These are phyloP conservation scores for Gracilinanus agilis DNA, from an alignment of 2,113 vertebrate species.

Conservation along the genomic window DNA sequence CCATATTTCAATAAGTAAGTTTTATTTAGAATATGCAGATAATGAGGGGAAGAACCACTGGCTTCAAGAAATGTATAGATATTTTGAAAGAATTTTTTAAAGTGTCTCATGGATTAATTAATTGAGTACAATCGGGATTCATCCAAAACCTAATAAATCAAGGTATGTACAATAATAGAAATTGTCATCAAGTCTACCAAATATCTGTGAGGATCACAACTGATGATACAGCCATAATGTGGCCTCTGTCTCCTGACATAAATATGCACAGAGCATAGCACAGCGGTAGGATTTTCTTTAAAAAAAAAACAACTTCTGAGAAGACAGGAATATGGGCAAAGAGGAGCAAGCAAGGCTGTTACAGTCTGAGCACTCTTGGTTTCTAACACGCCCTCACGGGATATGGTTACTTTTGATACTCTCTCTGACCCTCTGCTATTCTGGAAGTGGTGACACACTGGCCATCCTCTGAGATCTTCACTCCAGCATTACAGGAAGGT, in stretches of 20 bases:
- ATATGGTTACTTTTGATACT: background rate
- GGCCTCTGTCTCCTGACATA: background rate
- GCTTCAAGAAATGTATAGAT: background rate
- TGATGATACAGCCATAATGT: background rate
- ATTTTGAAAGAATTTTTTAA: background rate
- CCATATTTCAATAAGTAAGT: slow-evolving; percentile 9
- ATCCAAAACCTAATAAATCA: background rate
- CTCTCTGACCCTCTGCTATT: background rate
- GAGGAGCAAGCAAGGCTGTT: background rate
- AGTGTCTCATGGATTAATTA: background rate
- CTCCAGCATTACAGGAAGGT: background rate
- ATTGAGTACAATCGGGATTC: background rate
- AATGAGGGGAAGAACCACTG: background rate
- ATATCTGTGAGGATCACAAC: background rate
- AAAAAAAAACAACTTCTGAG: too few species aligned
- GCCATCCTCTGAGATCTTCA: background rate
- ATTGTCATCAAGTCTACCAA: slow-evolving; percentile 20
- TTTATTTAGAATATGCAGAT: background rate
- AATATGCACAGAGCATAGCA: background rate
- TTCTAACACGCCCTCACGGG: background rate
- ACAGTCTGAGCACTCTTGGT: background rate
- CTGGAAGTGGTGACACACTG: background rate
- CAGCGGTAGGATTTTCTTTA: background rate
- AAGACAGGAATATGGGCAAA: background rate
- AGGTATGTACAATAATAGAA: slow-evolving; percentile 3